A percentile compares a stretch with the other conserved stretches of the same genome.
Conservation (phyloP, 2,797 vertebrate genomes). For the Propithecus perrieri region DNA sequence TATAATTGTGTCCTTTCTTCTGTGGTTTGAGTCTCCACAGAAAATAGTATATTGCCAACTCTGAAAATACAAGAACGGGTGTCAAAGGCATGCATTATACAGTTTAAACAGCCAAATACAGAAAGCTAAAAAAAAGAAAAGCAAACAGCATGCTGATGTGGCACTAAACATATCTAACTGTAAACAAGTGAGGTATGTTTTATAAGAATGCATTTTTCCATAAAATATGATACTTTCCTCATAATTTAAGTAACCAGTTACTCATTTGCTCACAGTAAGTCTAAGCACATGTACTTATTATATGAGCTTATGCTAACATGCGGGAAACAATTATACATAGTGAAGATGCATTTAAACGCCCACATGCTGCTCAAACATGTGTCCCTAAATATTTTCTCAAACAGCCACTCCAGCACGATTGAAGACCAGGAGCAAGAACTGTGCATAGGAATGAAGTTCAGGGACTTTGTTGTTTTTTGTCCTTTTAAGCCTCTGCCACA, state of each 20-base stretch:
- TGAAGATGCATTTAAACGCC: background rate
- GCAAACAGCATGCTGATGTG: background rate
- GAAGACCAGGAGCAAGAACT: background rate
- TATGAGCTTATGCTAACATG: background rate
- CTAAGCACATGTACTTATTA: background rate
- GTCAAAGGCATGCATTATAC: background rate
- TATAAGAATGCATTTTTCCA: background rate
- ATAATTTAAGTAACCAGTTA: background rate
- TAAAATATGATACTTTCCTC: background rate
- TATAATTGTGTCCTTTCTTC: constrained; percentile 97
- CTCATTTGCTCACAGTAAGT: background rate
- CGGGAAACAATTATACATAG: background rate
- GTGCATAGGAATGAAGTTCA: background rate
- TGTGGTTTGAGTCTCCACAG: constrained; percentile 97
- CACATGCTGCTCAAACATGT: background rate
- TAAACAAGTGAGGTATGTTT: rapidly evolving
- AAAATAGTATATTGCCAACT: constrained; percentile 97
- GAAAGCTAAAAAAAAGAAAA: background rate
- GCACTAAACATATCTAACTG: background rate
- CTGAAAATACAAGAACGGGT: constrained; percentile 80
- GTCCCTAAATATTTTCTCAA: background rate
- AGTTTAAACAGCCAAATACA: background rate
- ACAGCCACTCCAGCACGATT: background rate
- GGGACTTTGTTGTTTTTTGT: background rate
- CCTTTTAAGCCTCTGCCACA: background rate